These are phyloP conservation scores for Prietella phreatophila DNA, from an alignment of 2,113 vertebrate genomes.

Conservation along the genomic window DNA sequence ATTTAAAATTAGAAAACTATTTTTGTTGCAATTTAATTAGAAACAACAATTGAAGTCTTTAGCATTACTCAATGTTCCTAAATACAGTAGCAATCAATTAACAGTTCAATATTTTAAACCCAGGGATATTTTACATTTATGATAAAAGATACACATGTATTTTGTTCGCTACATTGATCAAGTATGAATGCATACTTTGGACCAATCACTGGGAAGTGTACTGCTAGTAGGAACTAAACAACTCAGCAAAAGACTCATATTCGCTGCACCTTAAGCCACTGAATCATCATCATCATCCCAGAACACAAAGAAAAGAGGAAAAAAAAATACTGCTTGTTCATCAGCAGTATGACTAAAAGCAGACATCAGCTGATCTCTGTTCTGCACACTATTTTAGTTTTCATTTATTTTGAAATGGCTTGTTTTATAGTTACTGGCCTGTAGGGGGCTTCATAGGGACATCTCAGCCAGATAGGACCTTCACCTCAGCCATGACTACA, in stretches of 20 bases:
- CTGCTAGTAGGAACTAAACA: background rate
- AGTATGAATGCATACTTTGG: background rate
- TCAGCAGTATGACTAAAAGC: slow-evolving; percentile 66
- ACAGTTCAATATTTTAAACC: background rate
- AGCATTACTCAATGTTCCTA: background rate
- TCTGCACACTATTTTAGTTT: slow-evolving; percentile 57
- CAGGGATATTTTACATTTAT: background rate
- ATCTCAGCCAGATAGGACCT: background rate
- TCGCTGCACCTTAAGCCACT: background rate
- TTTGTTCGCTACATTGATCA: background rate
- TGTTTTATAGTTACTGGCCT: slow-evolving; percentile 12
- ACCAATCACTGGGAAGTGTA: background rate
- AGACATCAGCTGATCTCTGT: slow-evolving; percentile 64
- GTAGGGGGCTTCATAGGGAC: background rate
- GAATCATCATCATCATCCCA: slow-evolving; percentile 3
- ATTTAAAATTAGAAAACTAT: background rate
- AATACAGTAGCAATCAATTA: background rate
- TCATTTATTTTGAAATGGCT: slow-evolving; percentile 52
- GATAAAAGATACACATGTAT: background rate
- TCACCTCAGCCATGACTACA: background rate
- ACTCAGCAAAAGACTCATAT: slow-evolving; percentile 3
- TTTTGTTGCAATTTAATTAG: background rate
- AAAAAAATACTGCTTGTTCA: slow-evolving; percentile 15
- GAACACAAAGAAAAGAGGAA: background rate
- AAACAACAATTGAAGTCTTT: background rate